phyloP scores from a whole-genome alignment of 2,797 vertebrate species.

The Callimico goeldii region DNA sequence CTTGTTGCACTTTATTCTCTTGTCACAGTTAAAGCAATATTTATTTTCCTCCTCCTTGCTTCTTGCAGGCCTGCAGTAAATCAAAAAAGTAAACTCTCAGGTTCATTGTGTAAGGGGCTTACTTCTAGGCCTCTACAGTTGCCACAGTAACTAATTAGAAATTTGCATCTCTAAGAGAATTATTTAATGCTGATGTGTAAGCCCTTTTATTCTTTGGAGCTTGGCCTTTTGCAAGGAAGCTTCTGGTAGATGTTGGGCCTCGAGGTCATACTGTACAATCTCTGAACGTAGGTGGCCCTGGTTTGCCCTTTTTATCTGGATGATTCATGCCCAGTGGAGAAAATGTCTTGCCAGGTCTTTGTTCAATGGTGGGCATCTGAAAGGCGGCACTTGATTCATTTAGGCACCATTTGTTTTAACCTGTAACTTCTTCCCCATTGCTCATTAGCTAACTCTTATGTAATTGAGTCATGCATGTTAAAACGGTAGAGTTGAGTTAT shows the following conservation, averaged over 20 bases:
- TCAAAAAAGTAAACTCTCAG: conserved; percentile 90
- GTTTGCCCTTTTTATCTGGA: conserved; percentile 84
- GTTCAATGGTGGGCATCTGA: conserved; percentile 85
- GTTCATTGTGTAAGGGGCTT: conserved; percentile 87
- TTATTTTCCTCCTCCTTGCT: conserved; percentile 85
- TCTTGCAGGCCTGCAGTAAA: conserved; percentile 85
- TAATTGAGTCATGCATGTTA: conserved; percentile 90
- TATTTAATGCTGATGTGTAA: conserved; percentile 91
- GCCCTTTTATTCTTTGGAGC: conserved; percentile 86
- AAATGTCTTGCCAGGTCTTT: conserved; percentile 88
- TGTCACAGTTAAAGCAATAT: conserved; percentile 88
- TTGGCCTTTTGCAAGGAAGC: conserved; percentile 89
- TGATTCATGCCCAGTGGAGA: conserved; percentile 90
- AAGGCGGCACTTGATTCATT: conserved; percentile 87
- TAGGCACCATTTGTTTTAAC: conserved; percentile 88
- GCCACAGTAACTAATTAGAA: conserved; percentile 91
- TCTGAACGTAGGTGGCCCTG: conserved; percentile 89
- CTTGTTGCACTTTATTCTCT: conserved; percentile 85
- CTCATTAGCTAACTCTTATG: conserved; percentile 89
- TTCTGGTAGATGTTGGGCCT: conserved; percentile 88
- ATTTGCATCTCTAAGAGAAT: conserved; percentile 90
- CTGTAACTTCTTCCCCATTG: conserved; percentile 85
- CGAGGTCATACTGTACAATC: conserved; percentile 90
- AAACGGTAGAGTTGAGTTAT: conserved; percentile 83
- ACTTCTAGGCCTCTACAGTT: conserved; percentile 88